Base-by-base conservation (phyloP, 2,797 vertebrate genomes). In the Tinamus major region DNA sequence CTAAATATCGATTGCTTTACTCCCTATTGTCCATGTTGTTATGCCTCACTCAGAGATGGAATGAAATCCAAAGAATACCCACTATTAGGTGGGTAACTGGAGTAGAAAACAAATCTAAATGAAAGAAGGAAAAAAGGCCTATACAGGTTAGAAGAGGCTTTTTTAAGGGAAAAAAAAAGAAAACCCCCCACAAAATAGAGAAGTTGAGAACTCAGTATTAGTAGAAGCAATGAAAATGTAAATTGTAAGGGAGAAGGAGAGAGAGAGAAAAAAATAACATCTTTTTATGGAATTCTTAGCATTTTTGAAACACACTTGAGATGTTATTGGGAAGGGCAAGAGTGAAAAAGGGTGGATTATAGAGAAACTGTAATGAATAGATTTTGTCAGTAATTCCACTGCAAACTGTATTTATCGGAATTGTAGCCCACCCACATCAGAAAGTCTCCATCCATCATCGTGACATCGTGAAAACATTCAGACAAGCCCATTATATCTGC, bases 371-470 rank as follows among this genome's bases (percentile, higher is more conserved):
- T 87, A 96, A 93, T 76, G 92, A 93, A 74, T 91, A 89, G 79
- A 81, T 92, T 63, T 90, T 94, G 81, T 89, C 6, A 49, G 46
- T 80, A 89, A 94, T 93, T 96, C 88, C 70, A 83, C 79, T 23
- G 6, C 76, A 84, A 93, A 79, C 87, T 76, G 24, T 80, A 91
- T 94, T 92, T 94, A 88, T 89, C 92, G 90, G 89, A 93, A 58
- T 91, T 83, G 90, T 35, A 94, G 93, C 90, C 93, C 79, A 83
- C 81, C 67, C 85, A 20, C 69, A 46, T 49, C 49, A 74, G 91
- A 51, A 92, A 74, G 93, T 92, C 92, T 70, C 89, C 96, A 95
- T 95, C 91, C 72, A 59, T 96, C 93, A 88, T 86, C 85, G 83
- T 89, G 92, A 92, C 79, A 81, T n/a, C 67, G n/a, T n/a, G 59